Base-by-base conservation (phyloP, 2,888 invertebrate genomes). In the Panopea generosa region DNA sequence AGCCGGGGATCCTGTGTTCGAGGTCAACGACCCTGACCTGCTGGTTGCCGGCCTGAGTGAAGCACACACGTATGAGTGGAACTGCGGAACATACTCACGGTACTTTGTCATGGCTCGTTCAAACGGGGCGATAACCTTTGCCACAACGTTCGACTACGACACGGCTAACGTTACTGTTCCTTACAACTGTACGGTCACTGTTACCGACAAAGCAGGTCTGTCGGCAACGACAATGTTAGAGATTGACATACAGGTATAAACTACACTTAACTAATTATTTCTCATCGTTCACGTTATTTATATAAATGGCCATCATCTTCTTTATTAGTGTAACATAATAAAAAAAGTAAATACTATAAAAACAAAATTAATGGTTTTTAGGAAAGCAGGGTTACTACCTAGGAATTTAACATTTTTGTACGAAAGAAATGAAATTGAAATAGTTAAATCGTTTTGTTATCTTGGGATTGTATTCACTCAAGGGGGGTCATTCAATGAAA, bases 141-240 rank as follows among this genome's bases (percentile, higher is more conserved):
- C 79, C 49, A 62, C 72, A 6, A 59, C 49, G 27, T 83, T 79
- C 53, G 74, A 83, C 43, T 63, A 76, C 18, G 82, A 83, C 50
- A 65, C 60, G 0, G 63, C 62, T 29, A 57, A 66, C 11, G 65
- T 77, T 20, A 59, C 72, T 18, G 50, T 65, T 11, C 78, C 69
- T 1, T 76, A 66, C 66, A 52, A 60, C 3, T 77, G 79, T 38
- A 49, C 59, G 2, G 79, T 83, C 7, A 77, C 77, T 6, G 72
- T 67, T 18, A 83, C 65, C 9, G 82, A 83, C 45, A 72, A 40
- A 9, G 75, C 61, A 1, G 82, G 82, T 7, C 49, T 83, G 33
- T 45, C 71, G 6, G 75, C 74, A n/a, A 77, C 74, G 0, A 77
- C 82, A 1, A 50, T 40, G 1, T 43, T 83, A 3, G 69, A 83